phyloP scores from a whole-genome alignment of 92 coral and sea anemone species.

The Paragorgia papillata region DNA sequence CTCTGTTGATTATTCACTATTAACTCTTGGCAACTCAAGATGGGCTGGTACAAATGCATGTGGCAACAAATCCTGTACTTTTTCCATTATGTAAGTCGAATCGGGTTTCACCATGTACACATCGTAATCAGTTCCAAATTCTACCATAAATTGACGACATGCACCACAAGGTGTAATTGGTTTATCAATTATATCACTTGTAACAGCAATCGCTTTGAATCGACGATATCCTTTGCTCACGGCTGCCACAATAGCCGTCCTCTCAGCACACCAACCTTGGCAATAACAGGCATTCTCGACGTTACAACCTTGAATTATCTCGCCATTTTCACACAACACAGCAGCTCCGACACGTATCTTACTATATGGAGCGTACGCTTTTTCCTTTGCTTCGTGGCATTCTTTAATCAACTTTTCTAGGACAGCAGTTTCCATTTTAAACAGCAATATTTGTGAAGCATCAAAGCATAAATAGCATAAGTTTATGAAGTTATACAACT shows the following conservation, averaged over 20 bases:
- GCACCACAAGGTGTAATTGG: slow-evolving; percentile 88
- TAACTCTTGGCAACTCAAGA: slow-evolving; percentile 49
- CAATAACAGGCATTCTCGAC: slow-evolving; percentile 95
- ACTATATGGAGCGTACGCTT: slow-evolving; percentile 93
- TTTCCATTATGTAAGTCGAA: slow-evolving; percentile 60
- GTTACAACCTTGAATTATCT: slow-evolving; percentile 85
- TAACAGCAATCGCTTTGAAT: slow-evolving; percentile 84
- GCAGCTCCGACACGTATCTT: slow-evolving; percentile 98
- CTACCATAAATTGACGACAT: slow-evolving; percentile 91
- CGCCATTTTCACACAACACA: slow-evolving; percentile 72
- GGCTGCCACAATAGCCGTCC: slow-evolving; percentile 94
- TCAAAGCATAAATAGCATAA: background rate
- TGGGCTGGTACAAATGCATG: slow-evolving; percentile 73
- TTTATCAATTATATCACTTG: slow-evolving; percentile 70
- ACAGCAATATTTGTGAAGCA: background rate
- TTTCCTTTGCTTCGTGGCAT: slow-evolving; percentile 75
- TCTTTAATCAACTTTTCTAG: slow-evolving; percentile 44
- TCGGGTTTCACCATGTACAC: slow-evolving; percentile 85
- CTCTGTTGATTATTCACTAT: background rate
- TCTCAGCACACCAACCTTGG: slow-evolving; percentile 85
- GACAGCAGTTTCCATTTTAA: slow-evolving; percentile 10
- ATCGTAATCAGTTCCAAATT: slow-evolving; percentile 88
- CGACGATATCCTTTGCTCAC: slow-evolving; percentile 88
- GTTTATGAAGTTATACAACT: too few relatives aligned
- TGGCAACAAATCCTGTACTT: slow-evolving; percentile 74